Conservation (phyloP, 2,888 invertebrate genomes). For the Seira musarum region DNA sequence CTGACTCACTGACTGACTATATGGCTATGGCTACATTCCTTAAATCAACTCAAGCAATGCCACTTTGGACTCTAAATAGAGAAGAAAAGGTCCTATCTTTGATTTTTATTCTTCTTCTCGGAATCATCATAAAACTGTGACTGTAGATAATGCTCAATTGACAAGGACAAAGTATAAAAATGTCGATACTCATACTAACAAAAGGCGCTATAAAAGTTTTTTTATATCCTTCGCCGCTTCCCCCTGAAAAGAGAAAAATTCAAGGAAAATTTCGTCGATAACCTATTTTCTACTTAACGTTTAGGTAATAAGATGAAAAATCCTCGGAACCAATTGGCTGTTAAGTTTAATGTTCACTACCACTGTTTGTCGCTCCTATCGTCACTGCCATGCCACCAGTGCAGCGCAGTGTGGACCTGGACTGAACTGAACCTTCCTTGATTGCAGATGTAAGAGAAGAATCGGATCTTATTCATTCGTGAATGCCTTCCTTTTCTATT, state of each 20-base stretch:
- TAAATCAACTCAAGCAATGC: too few species aligned
- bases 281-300: background rate
- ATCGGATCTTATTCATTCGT: slow-evolving; percentile 32
- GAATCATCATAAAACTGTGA: slow-evolving; percentile 48
- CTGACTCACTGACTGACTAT: too few species aligned
- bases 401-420: too few species aligned
- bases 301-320: background rate
- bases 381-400: background rate
- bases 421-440: too few species aligned
- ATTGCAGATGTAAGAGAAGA: background rate
- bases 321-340: slow-evolving; percentile 41
- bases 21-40: too few species aligned
- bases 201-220: background rate
- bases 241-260: background rate
- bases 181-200: background rate
- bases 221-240: background rate
- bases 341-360: slow-evolving; percentile 48
- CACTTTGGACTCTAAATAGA: slow-evolving; percentile 22
- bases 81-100: slow-evolving; percentile 21
- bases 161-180: slow-evolving; percentile 45
- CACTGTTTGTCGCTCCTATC: background rate
- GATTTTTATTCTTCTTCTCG: slow-evolving; percentile 39
- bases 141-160: slow-evolving; percentile 52
- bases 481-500: slow-evolving; percentile 28
- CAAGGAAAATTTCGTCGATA: background rate